Conservation (phyloP, 2,113 vertebrate genomes). For the Anguilla rostrata region DNA sequence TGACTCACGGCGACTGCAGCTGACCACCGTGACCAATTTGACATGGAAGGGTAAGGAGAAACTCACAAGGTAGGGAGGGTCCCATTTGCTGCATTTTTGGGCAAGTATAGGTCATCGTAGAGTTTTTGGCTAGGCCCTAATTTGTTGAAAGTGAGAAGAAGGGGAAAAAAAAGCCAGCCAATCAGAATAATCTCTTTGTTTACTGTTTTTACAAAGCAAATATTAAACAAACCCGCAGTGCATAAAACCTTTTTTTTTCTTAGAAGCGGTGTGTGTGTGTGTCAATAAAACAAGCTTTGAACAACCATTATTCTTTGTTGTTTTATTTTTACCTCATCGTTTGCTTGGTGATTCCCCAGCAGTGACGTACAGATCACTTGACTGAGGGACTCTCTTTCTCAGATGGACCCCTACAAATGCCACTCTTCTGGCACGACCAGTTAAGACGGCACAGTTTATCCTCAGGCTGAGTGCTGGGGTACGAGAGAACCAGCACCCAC, state of each 20-base stretch:
- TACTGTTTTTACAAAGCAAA: neutral
- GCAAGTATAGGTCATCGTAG: neutral
- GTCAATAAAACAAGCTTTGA: conserved; percentile 17
- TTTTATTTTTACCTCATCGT: conserved; percentile 2
- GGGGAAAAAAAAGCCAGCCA: neutral
- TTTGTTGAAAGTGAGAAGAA: neutral
- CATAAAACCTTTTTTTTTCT: neutral
- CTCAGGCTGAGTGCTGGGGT: conserved; percentile 71
- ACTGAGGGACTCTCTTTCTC: neutral
- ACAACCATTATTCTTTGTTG: conserved; percentile 18
- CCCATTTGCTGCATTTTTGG: neutral
- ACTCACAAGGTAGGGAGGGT: neutral
- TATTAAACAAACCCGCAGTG: neutral
- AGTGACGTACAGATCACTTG: conserved; percentile 13
- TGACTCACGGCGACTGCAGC: neutral
- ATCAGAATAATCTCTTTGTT: neutral
- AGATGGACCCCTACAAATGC: conserved; percentile 32
- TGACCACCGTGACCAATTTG: neutral
- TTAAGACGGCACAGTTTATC: conserved; percentile 49
- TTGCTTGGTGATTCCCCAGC: conserved; percentile 13
- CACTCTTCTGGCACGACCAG: neutral
- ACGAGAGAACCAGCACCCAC: conserved; percentile 64
- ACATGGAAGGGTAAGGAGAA: neutral
- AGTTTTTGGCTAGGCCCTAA: neutral
- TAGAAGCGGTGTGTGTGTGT: too few species aligned